A percentile compares a stretch with the other conserved stretches of the same genome.
phyloP scores from a whole-genome alignment of 2,888 invertebrate genomes.

The Temnothorax ravouxi region DNA sequence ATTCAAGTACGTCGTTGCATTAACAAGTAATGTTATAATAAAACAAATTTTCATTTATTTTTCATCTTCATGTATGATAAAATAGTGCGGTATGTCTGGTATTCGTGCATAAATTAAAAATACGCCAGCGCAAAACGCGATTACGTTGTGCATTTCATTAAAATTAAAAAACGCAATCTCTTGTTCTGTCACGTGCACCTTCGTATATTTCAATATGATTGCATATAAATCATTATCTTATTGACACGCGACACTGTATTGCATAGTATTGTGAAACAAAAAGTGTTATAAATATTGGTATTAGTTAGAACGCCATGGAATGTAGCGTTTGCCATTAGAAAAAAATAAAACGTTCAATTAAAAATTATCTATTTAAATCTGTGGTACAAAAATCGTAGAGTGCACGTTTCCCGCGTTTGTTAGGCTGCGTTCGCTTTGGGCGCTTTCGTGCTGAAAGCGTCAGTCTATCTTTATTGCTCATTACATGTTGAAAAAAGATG shows the following conservation, averaged over 20 bases:
- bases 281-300: too few relatives aligned
- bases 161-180: slow-evolving; percentile 43
- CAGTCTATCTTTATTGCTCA: too few relatives aligned
- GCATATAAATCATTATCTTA: too few relatives aligned
- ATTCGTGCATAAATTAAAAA: slow-evolving; percentile 47
- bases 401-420: slow-evolving; percentile 3
- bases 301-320: too few relatives aligned
- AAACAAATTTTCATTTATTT: slow-evolving; percentile 46
- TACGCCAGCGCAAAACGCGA: slow-evolving; percentile 21
- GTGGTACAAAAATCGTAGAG: not conserved
- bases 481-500: too few relatives aligned
- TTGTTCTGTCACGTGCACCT: slow-evolving; percentile 33
- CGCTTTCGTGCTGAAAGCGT: too few relatives aligned
- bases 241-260: too few relatives aligned
- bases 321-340: too few relatives aligned
- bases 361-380: not conserved
- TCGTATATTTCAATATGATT: slow-evolving; percentile 21
- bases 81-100: slow-evolving; percentile 5
- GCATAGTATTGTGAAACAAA: too few relatives aligned
- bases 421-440: not conserved
- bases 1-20: not conserved
- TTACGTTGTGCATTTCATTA: slow-evolving; percentile 41
- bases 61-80: slow-evolving; percentile 45
- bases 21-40: slow-evolving; percentile 42
- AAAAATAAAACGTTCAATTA: not conserved